Evolutionary conservation across 2,888 invertebrate genomes (phyloP).

Genomic region (Aproaerema taeniolella): DNA sequence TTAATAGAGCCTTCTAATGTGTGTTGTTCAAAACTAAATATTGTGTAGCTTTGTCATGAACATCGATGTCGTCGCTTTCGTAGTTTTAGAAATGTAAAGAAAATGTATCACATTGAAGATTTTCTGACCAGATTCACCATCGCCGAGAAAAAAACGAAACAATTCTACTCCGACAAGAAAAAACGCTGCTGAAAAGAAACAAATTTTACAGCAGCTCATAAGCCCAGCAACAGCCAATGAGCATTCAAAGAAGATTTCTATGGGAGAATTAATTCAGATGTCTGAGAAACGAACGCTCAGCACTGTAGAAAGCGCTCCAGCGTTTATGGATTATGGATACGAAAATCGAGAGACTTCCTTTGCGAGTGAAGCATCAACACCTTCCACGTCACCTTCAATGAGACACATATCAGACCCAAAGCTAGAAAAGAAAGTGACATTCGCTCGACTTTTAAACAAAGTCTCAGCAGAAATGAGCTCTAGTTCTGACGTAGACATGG

Average conservation of each 20-base stretch:
- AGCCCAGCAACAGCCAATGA: constrained; percentile 81
- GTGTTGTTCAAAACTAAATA: constrained; percentile 32
- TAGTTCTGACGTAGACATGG: constrained; percentile 82
- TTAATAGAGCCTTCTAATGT: constrained; percentile 27
- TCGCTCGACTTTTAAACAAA: constrained; percentile 84
- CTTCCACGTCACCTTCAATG: constrained; percentile 74
- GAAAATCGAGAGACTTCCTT: constrained; percentile 80
- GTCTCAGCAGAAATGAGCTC: constrained; percentile 88
- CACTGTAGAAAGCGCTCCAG: constrained; percentile 68
- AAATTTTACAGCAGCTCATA: constrained; percentile 87
- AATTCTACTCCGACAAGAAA: constrained; percentile 88
- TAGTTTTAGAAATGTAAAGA: constrained; percentile 30
- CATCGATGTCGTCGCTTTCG: constrained; percentile 52
- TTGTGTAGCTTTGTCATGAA: constrained; percentile 49
- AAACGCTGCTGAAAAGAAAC: constrained; percentile 86
- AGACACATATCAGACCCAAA: constrained; percentile 81
- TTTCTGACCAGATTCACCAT: constrained; percentile 81
- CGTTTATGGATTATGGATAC: constrained; percentile 61
- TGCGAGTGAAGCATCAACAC: constrained; percentile 67
- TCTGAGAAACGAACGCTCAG: constrained; percentile 78
- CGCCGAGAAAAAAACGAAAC: constrained; percentile 87
- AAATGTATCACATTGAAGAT: constrained; percentile 8
- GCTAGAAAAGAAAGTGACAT: constrained; percentile 87
- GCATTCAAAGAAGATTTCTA: constrained; percentile 79
- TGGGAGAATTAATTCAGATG: constrained; percentile 86